Evolutionary conservation across 1,140 invertebrate genomes (phyloP).

Genomic region (Philotrypesis tridentata): DNA sequence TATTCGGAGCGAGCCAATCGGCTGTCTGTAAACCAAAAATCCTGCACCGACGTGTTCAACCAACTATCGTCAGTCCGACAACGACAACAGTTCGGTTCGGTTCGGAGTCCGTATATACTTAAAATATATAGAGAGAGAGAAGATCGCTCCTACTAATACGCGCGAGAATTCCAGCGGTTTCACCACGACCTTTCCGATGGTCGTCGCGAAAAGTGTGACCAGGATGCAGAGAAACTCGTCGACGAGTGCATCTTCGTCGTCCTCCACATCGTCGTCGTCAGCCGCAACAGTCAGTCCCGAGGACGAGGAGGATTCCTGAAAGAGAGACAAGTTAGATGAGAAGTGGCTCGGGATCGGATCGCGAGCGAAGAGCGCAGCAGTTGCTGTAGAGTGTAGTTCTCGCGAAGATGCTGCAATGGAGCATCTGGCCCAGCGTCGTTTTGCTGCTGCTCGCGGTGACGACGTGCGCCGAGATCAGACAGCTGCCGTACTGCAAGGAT

Average conservation of each 20-base stretch:
- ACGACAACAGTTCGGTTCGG: not conserved
- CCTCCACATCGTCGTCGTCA: not conserved
- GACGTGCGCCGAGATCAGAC: slow-evolving; percentile 35
- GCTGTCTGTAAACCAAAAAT: not conserved
- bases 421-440: not conserved
- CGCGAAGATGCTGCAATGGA: slow-evolving; percentile 26
- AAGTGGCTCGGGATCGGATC: too few species aligned
- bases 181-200: not conserved
- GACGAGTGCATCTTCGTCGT: not conserved
- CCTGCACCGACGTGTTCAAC: not conserved
- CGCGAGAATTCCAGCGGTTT: not conserved
- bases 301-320: not conserved
- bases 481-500: slow-evolving; percentile 44
- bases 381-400: not conserved
- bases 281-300: not conserved
- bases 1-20: not conserved
- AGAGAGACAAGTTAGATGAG: not conserved
- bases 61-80: not conserved
- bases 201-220: not conserved
- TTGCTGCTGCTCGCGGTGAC: slow-evolving; percentile 2
- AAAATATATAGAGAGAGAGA: too few species aligned
- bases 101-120: not conserved
- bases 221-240: slow-evolving; percentile 8
- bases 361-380: not conserved
- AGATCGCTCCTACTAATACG: not conserved